Evolutionary conservation across 1,140 invertebrate genomes (phyloP).

Genomic region (Rhopalosiphum maidis): DNA sequence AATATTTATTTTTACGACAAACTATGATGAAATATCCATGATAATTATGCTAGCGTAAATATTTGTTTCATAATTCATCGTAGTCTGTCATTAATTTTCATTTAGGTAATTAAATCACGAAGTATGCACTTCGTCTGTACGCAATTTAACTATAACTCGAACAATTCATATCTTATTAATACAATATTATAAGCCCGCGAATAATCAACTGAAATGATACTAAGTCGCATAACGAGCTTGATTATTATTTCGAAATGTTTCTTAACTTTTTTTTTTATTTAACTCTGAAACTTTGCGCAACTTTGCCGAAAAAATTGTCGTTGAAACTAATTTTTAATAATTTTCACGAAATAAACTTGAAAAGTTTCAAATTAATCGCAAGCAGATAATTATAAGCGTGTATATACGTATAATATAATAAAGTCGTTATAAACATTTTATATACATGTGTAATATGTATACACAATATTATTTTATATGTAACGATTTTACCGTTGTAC

Average conservation of each 20-base stretch:
- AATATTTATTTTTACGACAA: background rate
- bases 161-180: background rate
- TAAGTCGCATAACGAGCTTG: background rate
- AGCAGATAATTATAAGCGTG: background rate
- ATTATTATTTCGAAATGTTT: background rate
- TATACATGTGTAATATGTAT: background rate
- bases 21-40: background rate
- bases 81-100: background rate
- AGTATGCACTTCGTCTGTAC: background rate
- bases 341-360: background rate
- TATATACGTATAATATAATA: background rate
- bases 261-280: background rate
- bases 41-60: background rate
- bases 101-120: background rate
- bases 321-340: background rate
- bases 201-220: background rate
- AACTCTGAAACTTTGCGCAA: background rate
- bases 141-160: background rate
- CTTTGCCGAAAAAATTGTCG: background rate
- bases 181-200: background rate
- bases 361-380: conserved; percentile 10
- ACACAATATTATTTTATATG: background rate
- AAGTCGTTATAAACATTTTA: background rate
- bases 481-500: background rate
- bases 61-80: background rate